phyloP scores from a whole-genome alignment of 2,888 invertebrate genomes.

The Sarcophaga subvicina region DNA sequence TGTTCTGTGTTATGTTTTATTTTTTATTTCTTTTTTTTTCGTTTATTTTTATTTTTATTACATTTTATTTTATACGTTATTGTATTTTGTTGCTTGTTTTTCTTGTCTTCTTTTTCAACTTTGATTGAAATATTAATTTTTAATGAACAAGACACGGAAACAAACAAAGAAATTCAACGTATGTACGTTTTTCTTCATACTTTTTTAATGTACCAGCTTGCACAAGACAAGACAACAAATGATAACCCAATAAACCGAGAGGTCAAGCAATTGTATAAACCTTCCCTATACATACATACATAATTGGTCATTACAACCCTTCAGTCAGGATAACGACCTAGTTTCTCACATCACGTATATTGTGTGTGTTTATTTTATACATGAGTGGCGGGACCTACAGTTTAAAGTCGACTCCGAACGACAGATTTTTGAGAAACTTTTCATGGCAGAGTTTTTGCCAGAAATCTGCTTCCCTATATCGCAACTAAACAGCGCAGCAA shows the following conservation, averaged over 20 bases:
- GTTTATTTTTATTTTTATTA: constrained; percentile 25
- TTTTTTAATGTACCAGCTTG: constrained; percentile 48
- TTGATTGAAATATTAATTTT: constrained; percentile 73
- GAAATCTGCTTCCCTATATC: too few species aligned
- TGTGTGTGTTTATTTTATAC: too few species aligned
- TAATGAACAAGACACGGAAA: constrained; percentile 70
- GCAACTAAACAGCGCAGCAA: too few species aligned
- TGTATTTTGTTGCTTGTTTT: constrained; percentile 14
- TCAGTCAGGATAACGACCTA: too few species aligned
- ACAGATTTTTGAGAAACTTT: too few species aligned
- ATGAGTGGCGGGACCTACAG: too few species aligned
- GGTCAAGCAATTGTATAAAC: background rate
- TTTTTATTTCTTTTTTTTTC: constrained; percentile 17
- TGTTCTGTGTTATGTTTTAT: constrained; percentile 9
- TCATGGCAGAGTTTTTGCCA: too few species aligned
- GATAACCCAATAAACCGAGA: constrained; percentile 11
- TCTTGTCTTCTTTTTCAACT: constrained; percentile 59
- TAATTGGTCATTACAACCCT: too few species aligned
- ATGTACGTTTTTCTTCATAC: constrained; percentile 11
- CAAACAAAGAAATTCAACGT: constrained; percentile 66
- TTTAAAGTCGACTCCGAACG: too few species aligned
- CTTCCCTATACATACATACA: too few species aligned
- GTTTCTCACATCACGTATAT: too few species aligned
- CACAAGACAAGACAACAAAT: constrained; percentile 14
- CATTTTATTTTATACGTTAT: background rate